Percentiles rank a stretch among this genome's conserved stretches.
Conservation (phyloP, 2,888 invertebrate genomes). For the Epirrhoe alternata region DNA sequence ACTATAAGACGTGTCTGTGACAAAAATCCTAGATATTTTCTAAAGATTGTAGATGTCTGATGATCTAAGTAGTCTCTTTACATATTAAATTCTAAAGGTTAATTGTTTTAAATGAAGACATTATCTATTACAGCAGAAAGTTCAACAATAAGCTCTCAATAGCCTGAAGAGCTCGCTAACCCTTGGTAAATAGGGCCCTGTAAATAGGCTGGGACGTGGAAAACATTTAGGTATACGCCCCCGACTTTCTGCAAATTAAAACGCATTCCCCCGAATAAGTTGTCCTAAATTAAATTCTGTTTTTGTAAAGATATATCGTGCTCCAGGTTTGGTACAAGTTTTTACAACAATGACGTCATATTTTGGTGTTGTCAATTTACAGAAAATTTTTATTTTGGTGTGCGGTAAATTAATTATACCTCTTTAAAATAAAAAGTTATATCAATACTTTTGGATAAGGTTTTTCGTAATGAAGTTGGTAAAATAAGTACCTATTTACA, state of each 20-base stretch:
- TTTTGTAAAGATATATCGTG: constrained; percentile 33
- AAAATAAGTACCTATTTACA: neutral
- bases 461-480: neutral
- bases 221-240: constrained; percentile 66
- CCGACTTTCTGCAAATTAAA: constrained; percentile 78
- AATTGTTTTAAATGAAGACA: constrained; percentile 30
- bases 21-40: neutral
- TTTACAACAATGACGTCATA: constrained; percentile 24
- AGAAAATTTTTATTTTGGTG: neutral
- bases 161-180: constrained; percentile 41
- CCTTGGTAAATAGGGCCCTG: constrained; percentile 74
- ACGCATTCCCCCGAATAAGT: constrained; percentile 42
- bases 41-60: neutral
- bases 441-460: neutral
- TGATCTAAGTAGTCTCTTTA: neutral
- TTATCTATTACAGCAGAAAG: constrained; percentile 28
- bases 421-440: neutral
- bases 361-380: too few relatives aligned
- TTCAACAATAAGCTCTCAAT: constrained; percentile 29
- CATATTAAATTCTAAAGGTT: constrained; percentile 16
- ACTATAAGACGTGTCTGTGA: neutral
- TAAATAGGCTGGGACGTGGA: constrained; percentile 74
- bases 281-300: constrained; percentile 37
- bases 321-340: constrained; percentile 22
- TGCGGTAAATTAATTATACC: neutral